Evolutionary conservation across 1,140 invertebrate species (phyloP).

Genomic region (Hermetia illucens): DNA sequence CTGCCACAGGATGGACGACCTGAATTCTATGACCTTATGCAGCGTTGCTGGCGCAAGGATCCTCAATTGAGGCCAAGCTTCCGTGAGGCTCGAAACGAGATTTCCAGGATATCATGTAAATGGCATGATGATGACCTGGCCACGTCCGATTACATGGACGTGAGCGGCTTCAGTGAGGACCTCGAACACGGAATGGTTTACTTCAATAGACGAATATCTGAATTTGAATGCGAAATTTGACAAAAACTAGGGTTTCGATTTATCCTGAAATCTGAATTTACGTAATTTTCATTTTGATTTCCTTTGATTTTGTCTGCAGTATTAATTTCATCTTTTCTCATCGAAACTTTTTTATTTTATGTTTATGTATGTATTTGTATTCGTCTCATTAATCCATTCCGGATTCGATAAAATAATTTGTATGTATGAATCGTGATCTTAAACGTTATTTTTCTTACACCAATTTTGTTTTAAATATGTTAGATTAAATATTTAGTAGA

Average conservation of each 20-base stretch:
- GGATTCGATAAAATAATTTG: no score
- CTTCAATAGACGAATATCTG: conserved; percentile 35
- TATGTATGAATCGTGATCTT: no score
- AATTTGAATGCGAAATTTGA: conserved; percentile 46
- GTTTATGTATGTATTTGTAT: not conserved
- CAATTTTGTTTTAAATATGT: no score
- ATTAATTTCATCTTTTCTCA: not conserved
- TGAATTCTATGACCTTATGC: conserved; percentile 60
- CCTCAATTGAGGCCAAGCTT: conserved; percentile 59
- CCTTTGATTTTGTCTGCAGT: not conserved
- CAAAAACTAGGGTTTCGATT: conserved; percentile 10
- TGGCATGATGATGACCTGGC: conserved; percentile 48
- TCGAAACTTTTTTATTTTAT: not conserved
- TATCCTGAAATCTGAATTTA: no score
- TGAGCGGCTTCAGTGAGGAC: conserved; percentile 61
- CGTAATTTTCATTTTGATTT: no score
- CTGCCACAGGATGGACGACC: conserved; percentile 59
- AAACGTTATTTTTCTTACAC: no score
- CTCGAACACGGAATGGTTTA: conserved; percentile 32
- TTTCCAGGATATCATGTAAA: conserved; percentile 34
- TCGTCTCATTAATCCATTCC: no score
- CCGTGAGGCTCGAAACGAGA: conserved; percentile 47
- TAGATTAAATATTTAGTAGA: no score
- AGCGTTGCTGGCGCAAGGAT: conserved; percentile 60
- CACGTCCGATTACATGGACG: conserved; percentile 57